These are phyloP conservation scores for Bolinopsis microptera DNA, from an alignment of 37 sponge, comb jelly and placozoan species.

Conservation along the genomic window DNA sequence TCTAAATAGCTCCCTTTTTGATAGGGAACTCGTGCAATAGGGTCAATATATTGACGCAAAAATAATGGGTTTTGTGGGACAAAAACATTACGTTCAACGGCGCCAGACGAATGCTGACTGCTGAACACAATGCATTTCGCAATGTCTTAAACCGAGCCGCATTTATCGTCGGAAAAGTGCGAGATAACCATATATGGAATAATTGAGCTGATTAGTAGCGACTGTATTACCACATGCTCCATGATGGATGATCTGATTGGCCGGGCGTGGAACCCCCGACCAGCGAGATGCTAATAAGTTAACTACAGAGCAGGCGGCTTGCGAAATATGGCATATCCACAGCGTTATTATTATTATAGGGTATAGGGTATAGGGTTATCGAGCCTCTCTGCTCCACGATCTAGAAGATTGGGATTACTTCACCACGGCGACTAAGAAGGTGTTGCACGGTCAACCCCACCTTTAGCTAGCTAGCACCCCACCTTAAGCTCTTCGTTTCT, in stretches of 20 bases:
- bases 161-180: not conserved
- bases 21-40: no score
- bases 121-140: not conserved
- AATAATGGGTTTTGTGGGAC: not conserved
- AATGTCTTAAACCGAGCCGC: not conserved
- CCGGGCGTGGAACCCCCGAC: not conserved
- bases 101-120: not conserved
- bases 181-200: not conserved
- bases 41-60: no score
- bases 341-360: no score
- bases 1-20: no score
- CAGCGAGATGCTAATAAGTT: not conserved
- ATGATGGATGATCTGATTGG: not conserved
- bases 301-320: not conserved
- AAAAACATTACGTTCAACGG: not conserved
- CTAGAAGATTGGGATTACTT: no score
- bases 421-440: no score
- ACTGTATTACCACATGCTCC: not conserved
- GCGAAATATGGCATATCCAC: not conserved
- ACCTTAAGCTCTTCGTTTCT: not conserved
- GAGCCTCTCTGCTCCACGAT: no score
- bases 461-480: no score
- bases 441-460: no score
- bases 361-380: no score
- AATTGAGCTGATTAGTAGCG: not conserved